Evolutionary conservation across 2,888 invertebrate genomes (phyloP), one percentile per base, ranked within the genome.

Genomic region (Drosophila incognita): DNA sequence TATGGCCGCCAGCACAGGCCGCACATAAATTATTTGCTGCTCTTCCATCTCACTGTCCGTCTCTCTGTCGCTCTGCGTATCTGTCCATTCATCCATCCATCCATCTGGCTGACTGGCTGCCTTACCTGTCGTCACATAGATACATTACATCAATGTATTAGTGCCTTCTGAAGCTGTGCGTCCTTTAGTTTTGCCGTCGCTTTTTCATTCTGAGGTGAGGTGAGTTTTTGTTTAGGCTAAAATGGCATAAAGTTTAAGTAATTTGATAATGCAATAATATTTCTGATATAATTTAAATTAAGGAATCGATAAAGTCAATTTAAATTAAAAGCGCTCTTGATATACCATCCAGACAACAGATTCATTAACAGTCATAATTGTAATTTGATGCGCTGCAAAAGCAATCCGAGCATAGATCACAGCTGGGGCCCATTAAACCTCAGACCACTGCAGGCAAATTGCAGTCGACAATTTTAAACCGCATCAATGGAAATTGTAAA

Each of bases 351-450:
- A 15, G 2, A 8, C 2, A 15, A 3, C 21, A 46, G 42, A 46
- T 46, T 46, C 21, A 15, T 76, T 21, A 59, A 73, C n/a, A n/a
- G 29, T 35, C 48, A 60, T 42, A 51, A 27, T 31, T 67, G 73
- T 24, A 64, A 63, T 67, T 74, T n/a, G 54, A 78, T 58, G 38
- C 66, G 27, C 56, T 31, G 52, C 38, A 29, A 48, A 46, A 53
- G 38, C 53, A 73, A 64, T 56, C 64, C 58, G 42, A 76, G 46
- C 24, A 85, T 73, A 69, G 83, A 80, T 75, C 79, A 83, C 83
- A 83, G 85, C 78, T 83, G 85, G 53, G 59, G 69, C 69, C 69
- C 77, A 87, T 84, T 84, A 84, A 84, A 82, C 80, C 87, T 82
- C 87, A 76, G 82, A 87, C 75, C 82, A 84, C 87, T 86, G 77